Conservation (phyloP, 2,888 invertebrate genomes). For the Spialia ferax region DNA sequence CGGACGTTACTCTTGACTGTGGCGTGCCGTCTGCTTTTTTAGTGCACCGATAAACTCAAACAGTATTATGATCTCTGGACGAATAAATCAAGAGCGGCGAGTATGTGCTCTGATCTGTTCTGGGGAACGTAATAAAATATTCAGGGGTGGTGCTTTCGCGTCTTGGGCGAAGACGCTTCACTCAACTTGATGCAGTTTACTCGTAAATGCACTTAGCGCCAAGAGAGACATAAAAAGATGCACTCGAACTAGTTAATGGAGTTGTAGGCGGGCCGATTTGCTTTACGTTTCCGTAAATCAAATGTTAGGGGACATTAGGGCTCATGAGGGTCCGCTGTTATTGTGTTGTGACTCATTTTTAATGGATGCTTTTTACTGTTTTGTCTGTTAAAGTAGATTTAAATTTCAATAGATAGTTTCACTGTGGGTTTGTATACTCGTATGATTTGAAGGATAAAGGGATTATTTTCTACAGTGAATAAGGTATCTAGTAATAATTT, state of each 20-base stretch:
- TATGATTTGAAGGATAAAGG: background rate
- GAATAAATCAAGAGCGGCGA: conserved; percentile 50
- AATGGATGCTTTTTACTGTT: conserved; percentile 33
- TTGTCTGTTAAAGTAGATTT: conserved; percentile 36
- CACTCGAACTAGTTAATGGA: conserved; percentile 77
- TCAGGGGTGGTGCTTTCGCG: conserved; percentile 60
- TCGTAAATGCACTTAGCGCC: conserved; percentile 81
- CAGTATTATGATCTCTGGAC: conserved; percentile 57
- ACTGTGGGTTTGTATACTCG: no score
- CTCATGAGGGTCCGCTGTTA: conserved; percentile 31
- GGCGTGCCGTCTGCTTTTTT: conserved; percentile 60
- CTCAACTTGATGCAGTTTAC: conserved; percentile 68
- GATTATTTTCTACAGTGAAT: no score
- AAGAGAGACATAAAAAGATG: conserved; percentile 78
- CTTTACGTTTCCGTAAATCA: conserved; percentile 57
- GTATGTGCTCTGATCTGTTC: conserved; percentile 56
- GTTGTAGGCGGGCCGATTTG: conserved; percentile 62
- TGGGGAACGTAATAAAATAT: conserved; percentile 65
- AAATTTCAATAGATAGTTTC: conserved; percentile 7
- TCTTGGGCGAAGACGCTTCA: conserved; percentile 55
- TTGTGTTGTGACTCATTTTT: conserved; percentile 44
- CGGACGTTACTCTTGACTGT: conserved; percentile 55
- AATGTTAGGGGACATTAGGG: conserved; percentile 52
- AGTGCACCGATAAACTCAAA: conserved; percentile 70
- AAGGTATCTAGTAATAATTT: no score